Base-by-base conservation (phyloP, 2,113 vertebrate species). In the Poeciliopsis retropinna region DNA sequence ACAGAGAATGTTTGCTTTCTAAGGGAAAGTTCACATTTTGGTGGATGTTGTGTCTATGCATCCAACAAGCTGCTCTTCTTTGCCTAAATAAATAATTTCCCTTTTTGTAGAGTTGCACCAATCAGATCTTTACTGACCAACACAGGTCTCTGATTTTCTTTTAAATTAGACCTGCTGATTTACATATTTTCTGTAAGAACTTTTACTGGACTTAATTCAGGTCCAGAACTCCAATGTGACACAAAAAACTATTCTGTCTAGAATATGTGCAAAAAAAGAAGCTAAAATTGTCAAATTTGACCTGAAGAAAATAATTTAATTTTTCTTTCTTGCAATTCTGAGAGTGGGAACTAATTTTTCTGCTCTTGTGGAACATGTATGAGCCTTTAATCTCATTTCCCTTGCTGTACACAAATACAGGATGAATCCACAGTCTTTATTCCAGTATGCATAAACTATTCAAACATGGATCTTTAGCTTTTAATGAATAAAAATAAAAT, bases 21-120 rank as follows among this genome's bases (percentile, higher is more conserved):
- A 72, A 79, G 75, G 47, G 82, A 51, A 75, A 63, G 70, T 78
- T 51, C 22, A 30, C 13, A 71, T 41, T 77, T 65, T 31, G 39
- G 4, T 78, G 13, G 51, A 41, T 17, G 31, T n/a, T 69, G n/a
- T 66, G 44, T 39, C 67, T 54, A n/a, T 22, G 29, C 32, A 29
- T 76, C 8, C 27, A 74, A 34, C 34, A 47, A 64, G 39, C 67
- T 72, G 57, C 66, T 80, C 67, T 28, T 69, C 39, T 75, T 34
- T 76, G 30, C 60, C 57, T 69, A 78, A 68, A 81, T 69, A 80
- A 68, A 81, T 54, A 79, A 84, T 66, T 31, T 64, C 65, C 85
- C 61, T 77, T 80, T 27, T 34, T 10, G 22, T n/a, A n/a, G 51
- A 57, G 51, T n/a, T 54, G 15, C 47, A 54, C 47, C 47, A 54